Evolutionary conservation across 2,888 invertebrate species (phyloP).

Genomic region (Orthosia gracilis): DNA sequence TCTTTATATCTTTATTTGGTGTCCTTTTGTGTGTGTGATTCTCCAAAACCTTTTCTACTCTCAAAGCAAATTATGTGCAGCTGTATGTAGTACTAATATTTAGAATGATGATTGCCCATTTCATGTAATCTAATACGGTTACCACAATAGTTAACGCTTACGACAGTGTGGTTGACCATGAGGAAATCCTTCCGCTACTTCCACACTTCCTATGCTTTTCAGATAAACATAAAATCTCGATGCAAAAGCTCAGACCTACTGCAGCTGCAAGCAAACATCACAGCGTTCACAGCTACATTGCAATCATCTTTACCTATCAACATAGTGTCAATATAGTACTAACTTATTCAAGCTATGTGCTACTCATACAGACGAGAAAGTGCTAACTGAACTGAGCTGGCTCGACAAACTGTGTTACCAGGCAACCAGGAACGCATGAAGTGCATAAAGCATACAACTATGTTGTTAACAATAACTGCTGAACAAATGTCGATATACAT

Average conservation of each 20-base stretch:
- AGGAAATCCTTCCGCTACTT: not conserved
- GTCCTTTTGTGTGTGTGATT: no score
- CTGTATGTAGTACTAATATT: not conserved
- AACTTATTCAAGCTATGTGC: not conserved
- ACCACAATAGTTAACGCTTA: not conserved
- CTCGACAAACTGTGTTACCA: slow-evolving; percentile 6
- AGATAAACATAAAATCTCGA: not conserved
- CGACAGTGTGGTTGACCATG: not conserved
- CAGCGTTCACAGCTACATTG: no score
- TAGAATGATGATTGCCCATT: not conserved
- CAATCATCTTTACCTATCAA: no score
- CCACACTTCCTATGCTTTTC: not conserved
- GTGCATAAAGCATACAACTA: slow-evolving; percentile 16
- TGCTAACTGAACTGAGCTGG: slow-evolving; percentile 9
- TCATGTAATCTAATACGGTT: not conserved
- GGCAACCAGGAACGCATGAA: slow-evolving; percentile 37
- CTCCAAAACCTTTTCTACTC: not conserved
- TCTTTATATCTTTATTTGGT: not conserved
- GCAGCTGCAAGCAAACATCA: no score
- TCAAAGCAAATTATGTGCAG: not conserved
- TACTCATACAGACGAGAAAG: slow-evolving; percentile 20
- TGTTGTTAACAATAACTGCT: slow-evolving; percentile 18
- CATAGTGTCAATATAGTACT: not conserved
- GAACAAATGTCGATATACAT: slow-evolving; percentile 14
- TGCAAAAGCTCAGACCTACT: no score